Evolutionary conservation across 2,888 invertebrate species (phyloP).

Genomic region (Biston betularia): DNA sequence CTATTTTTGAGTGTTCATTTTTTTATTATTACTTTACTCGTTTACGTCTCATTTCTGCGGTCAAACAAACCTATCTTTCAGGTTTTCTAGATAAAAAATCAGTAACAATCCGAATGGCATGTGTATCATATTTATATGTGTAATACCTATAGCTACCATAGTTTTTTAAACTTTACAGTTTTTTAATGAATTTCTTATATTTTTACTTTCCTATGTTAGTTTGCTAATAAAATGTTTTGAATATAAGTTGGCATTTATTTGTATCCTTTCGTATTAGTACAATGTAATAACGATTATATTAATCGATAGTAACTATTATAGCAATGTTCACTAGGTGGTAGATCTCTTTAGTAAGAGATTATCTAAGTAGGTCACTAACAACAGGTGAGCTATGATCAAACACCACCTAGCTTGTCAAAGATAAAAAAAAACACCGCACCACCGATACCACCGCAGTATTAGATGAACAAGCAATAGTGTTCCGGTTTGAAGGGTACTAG

Average conservation of each 20-base stretch:
- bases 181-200: constrained; percentile 83
- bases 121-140: constrained; percentile 57
- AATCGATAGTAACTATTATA: too few relatives aligned
- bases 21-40: too few relatives aligned
- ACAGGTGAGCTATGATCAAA: too few relatives aligned
- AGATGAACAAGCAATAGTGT: too few relatives aligned
- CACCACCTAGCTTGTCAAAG: too few relatives aligned
- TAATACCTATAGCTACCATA: constrained; percentile 73
- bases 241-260: constrained; percentile 55
- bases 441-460: too few relatives aligned
- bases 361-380: too few relatives aligned
- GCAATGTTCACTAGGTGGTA: too few relatives aligned
- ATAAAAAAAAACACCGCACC: too few relatives aligned
- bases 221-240: constrained; percentile 86
- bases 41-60: constrained; percentile 28
- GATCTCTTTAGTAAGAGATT: too few relatives aligned
- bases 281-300: background rate
- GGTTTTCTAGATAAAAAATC: constrained; percentile 64
- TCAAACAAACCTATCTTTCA: constrained; percentile 43
- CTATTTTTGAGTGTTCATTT: too few relatives aligned
- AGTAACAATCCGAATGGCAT: constrained; percentile 64
- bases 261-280: background rate
- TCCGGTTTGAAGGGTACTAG: too few relatives aligned
- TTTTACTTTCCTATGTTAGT: constrained; percentile 86
- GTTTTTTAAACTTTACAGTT: constrained; percentile 80